These are phyloP conservation scores for Girardia tigrina DNA, from an alignment of 2,888 invertebrate genomes.

Conservation along the genomic window DNA sequence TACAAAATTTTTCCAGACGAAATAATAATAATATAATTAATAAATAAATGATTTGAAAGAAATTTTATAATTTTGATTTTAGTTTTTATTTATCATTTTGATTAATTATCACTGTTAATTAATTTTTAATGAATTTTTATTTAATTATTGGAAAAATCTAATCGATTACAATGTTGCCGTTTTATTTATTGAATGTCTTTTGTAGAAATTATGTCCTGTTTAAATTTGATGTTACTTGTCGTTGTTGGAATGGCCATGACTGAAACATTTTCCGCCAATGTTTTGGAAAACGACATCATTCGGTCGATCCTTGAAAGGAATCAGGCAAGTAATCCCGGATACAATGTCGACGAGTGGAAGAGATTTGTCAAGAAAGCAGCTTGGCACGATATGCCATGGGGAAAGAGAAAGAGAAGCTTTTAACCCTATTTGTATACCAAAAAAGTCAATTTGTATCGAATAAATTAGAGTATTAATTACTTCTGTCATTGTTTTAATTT, in stretches of 20 bases:
- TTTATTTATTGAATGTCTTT: too few relatives aligned
- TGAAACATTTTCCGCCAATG: not conserved
- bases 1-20: too few relatives aligned
- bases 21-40: not conserved
- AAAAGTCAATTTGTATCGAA: not conserved
- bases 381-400: constrained; percentile 11
- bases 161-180: too few relatives aligned
- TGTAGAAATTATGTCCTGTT: not conserved
- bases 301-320: not conserved
- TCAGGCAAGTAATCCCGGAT: not conserved
- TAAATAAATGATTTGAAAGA: too few relatives aligned
- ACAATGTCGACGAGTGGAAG: not conserved
- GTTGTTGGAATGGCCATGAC: not conserved
- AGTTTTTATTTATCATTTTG: too few relatives aligned
- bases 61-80: too few relatives aligned
- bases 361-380: not conserved
- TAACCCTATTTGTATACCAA: not conserved
- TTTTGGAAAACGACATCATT: not conserved
- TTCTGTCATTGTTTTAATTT: not conserved
- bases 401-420: not conserved
- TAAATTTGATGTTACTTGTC: not conserved
- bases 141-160: too few relatives aligned
- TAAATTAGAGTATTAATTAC: not conserved
- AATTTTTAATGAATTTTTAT: too few relatives aligned
- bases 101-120: too few relatives aligned